Conservation (phyloP, 1,140 invertebrate species). For the Callitettix versicolor region DNA sequence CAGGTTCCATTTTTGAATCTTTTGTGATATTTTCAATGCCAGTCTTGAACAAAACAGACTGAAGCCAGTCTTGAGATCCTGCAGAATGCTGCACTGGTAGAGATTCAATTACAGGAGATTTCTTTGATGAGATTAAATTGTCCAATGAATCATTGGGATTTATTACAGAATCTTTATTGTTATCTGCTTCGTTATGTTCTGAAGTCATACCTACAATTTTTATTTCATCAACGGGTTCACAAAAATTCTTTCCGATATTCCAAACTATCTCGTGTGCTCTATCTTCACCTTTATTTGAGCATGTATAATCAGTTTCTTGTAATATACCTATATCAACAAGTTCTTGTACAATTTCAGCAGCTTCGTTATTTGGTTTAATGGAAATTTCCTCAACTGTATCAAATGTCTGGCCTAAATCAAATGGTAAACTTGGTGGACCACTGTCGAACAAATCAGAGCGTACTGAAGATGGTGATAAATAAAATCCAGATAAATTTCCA, state of each 20-base stretch:
- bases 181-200: neutral
- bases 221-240: neutral
- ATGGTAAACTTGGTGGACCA: constrained; percentile 22
- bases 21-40: neutral
- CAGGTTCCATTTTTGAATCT: neutral
- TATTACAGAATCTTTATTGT: neutral
- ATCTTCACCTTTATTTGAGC: constrained; percentile 3
- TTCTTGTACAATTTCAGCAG: constrained; percentile 23
- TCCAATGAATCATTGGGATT: neutral
- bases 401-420: constrained; percentile 17
- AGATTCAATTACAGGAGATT: neutral
- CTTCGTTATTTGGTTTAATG: constrained; percentile 20
- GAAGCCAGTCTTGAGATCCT: neutral
- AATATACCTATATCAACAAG: constrained; percentile 19
- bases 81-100: neutral
- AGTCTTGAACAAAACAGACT: no score
- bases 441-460: constrained; percentile 22
- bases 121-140: constrained; percentile 4
- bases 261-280: neutral
- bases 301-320: neutral
- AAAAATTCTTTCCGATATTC: no score
- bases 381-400: constrained; percentile 24
- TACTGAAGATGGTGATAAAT: constrained; percentile 26
- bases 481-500: constrained; percentile 31
- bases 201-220: neutral